Evolutionary conservation across 2,797 vertebrate genomes (phyloP).

Genomic region (Orientallactaga sibirica): DNA sequence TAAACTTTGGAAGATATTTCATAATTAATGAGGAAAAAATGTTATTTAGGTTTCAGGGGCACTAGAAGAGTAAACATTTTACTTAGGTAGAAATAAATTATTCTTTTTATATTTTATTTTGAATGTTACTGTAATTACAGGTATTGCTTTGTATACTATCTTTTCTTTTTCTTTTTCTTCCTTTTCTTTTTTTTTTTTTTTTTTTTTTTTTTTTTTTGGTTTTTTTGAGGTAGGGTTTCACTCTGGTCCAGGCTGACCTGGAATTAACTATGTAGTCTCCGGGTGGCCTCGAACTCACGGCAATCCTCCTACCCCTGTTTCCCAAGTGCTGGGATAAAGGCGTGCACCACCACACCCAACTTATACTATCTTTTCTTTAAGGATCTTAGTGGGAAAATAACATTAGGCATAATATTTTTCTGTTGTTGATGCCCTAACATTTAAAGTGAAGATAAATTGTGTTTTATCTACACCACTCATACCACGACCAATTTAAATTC

Average conservation of each 20-base stretch:
- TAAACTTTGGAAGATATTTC: slow-evolving; percentile 31
- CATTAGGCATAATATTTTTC: background rate
- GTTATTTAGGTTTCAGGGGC: slow-evolving; percentile 7
- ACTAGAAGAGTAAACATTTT: background rate
- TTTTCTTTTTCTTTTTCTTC: too few species aligned
- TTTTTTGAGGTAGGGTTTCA: too few species aligned
- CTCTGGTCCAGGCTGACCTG: too few species aligned
- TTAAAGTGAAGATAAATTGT: slow-evolving; percentile 21
- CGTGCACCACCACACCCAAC: too few species aligned
- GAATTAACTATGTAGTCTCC: too few species aligned
- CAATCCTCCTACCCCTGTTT: too few species aligned
- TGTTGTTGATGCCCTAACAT: background rate
- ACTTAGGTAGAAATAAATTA: background rate
- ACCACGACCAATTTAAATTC: background rate
- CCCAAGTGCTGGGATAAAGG: too few species aligned
- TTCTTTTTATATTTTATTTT: background rate
- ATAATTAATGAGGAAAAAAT: background rate
- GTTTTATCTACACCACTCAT: background rate
- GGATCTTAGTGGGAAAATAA: background rate
- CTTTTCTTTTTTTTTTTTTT: too few species aligned
- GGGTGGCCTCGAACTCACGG: too few species aligned
- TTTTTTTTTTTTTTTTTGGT: too few species aligned
- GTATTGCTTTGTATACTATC: background rate
- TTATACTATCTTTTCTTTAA: background rate
- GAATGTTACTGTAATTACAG: background rate